Evolutionary conservation across 2,888 invertebrate species (phyloP), one percentile per base, ranked within the genome.

Genomic region (Nymphalis polychloros): DNA sequence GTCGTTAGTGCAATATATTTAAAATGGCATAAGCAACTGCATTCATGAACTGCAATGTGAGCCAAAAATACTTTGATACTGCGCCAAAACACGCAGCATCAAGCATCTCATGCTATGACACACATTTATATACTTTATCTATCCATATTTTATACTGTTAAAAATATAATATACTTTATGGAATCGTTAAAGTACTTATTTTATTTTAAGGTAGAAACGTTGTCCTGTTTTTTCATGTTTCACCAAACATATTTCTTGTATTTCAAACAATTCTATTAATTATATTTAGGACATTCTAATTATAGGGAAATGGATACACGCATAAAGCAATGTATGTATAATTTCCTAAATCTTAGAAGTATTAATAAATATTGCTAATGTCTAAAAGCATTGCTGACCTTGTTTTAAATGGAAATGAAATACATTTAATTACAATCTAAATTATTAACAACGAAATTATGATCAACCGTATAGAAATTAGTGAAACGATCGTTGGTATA

Each of bases 11-110:
- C 78, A 81, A 84, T 81, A 81, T 81, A 83, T 81, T 81, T 81
- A 78, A 80, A 76, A 80, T 76, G 79, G 81, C 82, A 81, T 79
- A 82, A 82, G 80, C 83, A 79, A 86, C 80, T 88, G 89, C 87
- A 88, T 87, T 84, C 87, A 88, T 86, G 87, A 86, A 86, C 83
- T 84, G 83, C 81, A 81, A 76, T 79, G 79, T 78, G 88, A 84
- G 90, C 90, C 90, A 91, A 90, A 90, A 90, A 90, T 90, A 89
- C 84, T 89, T 90, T 91, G 90, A 90, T 77, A 81, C 84, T 77
- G 70, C 88, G 91, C 91, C 91, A 91, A 85, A 85, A 87, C 87
- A 88, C 81, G 84, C 84, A 81, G 80, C 84, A 85, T 88, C 85
- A 87, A 87, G 80, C 81, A 72, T 73, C 71, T 72, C 69, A 68